Base-by-base conservation (phyloP, 2,113 vertebrate genomes). In the Panthera uncia region DNA sequence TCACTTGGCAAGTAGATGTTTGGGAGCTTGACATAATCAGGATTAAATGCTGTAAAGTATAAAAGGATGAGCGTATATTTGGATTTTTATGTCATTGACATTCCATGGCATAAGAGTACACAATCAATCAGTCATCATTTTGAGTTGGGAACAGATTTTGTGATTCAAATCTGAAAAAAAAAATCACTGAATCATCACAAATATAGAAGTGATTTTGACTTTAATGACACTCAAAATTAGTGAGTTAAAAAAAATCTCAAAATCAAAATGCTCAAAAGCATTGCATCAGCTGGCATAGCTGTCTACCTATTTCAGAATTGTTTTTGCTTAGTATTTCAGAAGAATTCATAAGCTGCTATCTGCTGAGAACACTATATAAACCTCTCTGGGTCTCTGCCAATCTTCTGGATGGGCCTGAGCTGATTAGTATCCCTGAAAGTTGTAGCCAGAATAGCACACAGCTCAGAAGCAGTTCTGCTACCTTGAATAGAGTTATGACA, bases 81-180 rank as follows among this genome's bases (percentile, higher is more conserved):
- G 87, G 52, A 93, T 92, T 94, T 97, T 92, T 63, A 92, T 80
- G 48, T 92, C 94, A 97, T 61, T 97, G 87, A 71, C 68, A 97
- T 90, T 92, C 83, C n/a, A 29, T 38, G 57, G 31, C 14, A 63
- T 89, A 73, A 94, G 66, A 96, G 45, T 71, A 61, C 19, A 93
- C 38, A 86, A 55, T 97, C 85, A 95, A 63, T 93, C 86, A 82
- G 68, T 90, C 81, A 92, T 93, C 92, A 96, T 68, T 97, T 95
- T 92, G 74, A 96, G 66, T 38, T 94, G 91, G 27, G 68, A 96
- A 95, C 68, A 63, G 61, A 97, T 94, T 83, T 91, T 95, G 78
- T 91, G 81, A 97, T 95, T 95, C 38, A 97, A 95, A 93, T 79
- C 11, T 76, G 73, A 71, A 89, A 91, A 83, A 80, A 57, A 93